Evolutionary conservation across 2,113 vertebrate species (phyloP).

Genomic region (Toxotes jaculatrix): DNA sequence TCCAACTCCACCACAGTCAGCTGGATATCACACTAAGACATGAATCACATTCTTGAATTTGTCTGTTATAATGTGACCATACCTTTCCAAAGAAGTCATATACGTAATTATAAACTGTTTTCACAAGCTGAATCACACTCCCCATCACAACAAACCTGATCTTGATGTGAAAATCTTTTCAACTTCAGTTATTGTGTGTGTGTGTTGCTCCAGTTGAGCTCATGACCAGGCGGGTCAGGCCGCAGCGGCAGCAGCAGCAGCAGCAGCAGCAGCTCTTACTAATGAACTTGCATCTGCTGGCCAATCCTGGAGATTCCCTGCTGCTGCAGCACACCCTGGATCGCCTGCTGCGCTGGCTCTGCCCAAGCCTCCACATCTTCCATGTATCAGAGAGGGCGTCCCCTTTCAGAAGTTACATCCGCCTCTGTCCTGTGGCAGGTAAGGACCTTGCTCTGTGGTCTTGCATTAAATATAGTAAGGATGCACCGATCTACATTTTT

Average conservation of each 20-base stretch:
- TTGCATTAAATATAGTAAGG: not conserved
- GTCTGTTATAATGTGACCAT: not conserved
- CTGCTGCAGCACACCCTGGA: constrained; percentile 90
- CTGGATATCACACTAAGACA: not conserved
- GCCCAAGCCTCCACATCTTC: constrained; percentile 87
- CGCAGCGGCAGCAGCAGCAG: constrained; percentile 58
- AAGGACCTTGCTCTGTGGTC: not conserved
- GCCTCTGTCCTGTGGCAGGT: constrained; percentile 73
- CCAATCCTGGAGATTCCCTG: constrained; percentile 85
- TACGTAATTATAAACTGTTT: not conserved
- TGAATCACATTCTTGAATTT: not conserved
- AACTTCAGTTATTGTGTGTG: not conserved
- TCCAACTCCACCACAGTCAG: not conserved
- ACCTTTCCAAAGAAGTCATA: not conserved
- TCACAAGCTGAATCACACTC: not conserved
- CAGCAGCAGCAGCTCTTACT: constrained; percentile 62
- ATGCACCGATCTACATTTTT: too few species aligned
- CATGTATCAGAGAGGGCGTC: constrained; percentile 89
- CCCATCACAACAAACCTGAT: not conserved
- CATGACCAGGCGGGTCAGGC: constrained; percentile 74
- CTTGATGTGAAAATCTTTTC: not conserved
- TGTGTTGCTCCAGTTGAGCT: constrained; percentile 56
- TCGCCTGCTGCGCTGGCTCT: constrained; percentile 87
- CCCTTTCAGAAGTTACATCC: constrained; percentile 73
- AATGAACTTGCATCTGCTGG: constrained; percentile 91